A percentile compares a stretch with the other conserved stretches of the same genome.
Conservation (phyloP, 1,140 invertebrate genomes). For the Dryas iulia region DNA sequence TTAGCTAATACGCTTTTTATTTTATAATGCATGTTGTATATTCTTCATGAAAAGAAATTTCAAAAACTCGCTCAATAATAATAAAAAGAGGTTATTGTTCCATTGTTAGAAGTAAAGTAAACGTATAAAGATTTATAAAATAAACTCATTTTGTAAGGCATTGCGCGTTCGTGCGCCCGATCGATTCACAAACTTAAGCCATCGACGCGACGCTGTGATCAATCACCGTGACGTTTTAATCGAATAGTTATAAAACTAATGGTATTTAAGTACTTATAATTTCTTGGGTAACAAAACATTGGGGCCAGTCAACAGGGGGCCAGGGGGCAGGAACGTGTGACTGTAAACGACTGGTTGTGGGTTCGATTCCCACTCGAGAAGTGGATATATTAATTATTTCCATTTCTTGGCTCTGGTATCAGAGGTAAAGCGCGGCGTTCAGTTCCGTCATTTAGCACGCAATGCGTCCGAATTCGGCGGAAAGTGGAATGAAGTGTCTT, state of each 20-base stretch:
- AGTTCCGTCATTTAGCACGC: too few species aligned
- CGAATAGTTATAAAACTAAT: background rate
- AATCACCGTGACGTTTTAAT: constrained; percentile 4
- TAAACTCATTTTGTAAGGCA: background rate
- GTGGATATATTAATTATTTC: too few species aligned
- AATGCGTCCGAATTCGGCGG: too few species aligned
- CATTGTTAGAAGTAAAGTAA: background rate
- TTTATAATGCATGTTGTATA: too few species aligned
- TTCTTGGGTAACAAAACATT: too few species aligned
- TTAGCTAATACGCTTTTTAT: background rate
- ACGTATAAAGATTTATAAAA: background rate
- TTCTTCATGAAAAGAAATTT: background rate
- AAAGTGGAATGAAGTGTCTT: too few species aligned
- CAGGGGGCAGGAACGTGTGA: too few species aligned
- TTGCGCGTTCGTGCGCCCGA: background rate
- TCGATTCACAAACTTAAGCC: background rate
- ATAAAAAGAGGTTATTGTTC: background rate
- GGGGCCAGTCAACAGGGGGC: too few species aligned
- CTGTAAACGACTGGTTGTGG: too few species aligned
- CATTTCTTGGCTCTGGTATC: too few species aligned
- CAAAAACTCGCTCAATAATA: background rate
- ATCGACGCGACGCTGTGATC: background rate
- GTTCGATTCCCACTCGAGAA: too few species aligned
- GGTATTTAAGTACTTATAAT: background rate
- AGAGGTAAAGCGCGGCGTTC: too few species aligned